These are phyloP conservation scores for Hydropsyche tenuis DNA, from an alignment of 1,140 invertebrate species.

Conservation along the genomic window DNA sequence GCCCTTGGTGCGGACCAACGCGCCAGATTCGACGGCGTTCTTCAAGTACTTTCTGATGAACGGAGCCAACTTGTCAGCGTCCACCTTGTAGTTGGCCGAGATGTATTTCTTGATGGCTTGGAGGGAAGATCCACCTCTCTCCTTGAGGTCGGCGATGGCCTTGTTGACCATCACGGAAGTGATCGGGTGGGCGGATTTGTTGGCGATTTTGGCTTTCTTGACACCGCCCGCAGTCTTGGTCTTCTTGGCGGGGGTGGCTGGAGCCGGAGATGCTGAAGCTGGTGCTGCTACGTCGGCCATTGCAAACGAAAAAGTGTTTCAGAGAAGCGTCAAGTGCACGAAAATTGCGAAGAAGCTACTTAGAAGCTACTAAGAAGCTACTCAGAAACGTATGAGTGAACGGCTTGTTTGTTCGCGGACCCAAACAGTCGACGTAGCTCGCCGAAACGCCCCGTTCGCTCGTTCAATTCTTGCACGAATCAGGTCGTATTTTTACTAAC, in stretches of 20 bases:
- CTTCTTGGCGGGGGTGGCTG: conserved; percentile 39
- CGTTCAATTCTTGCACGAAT: not conserved
- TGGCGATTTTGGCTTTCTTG: conserved; percentile 57
- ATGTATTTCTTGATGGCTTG: conserved; percentile 73
- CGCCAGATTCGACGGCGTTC: conserved; percentile 63
- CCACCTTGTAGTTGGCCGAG: conserved; percentile 64
- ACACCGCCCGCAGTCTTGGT: conserved; percentile 42
- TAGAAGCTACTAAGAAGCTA: too few relatives aligned
- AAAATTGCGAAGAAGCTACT: too few relatives aligned
- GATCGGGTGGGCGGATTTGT: conserved; percentile 60
- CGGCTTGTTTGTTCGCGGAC: too few relatives aligned
- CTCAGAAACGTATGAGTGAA: too few relatives aligned
- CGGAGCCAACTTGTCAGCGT: conserved; percentile 65
- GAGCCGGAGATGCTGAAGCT: not conserved
- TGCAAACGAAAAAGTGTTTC: not conserved
- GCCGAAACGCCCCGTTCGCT: not conserved
- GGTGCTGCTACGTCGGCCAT: conserved; percentile 39
- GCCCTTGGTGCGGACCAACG: conserved; percentile 65
- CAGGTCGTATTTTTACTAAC: not conserved
- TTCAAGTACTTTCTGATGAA: conserved; percentile 70
- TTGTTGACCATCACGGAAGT: conserved; percentile 65
- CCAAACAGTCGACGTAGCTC: not conserved
- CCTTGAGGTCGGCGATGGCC: conserved; percentile 68
- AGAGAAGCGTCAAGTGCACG: too few relatives aligned
- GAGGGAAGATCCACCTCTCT: conserved; percentile 66